Evolutionary conservation across 53 echinoderm and acorn worm species (phyloP), one percentile per base, ranked within the genome.

Genomic region (Holothuria leucospilota): DNA sequence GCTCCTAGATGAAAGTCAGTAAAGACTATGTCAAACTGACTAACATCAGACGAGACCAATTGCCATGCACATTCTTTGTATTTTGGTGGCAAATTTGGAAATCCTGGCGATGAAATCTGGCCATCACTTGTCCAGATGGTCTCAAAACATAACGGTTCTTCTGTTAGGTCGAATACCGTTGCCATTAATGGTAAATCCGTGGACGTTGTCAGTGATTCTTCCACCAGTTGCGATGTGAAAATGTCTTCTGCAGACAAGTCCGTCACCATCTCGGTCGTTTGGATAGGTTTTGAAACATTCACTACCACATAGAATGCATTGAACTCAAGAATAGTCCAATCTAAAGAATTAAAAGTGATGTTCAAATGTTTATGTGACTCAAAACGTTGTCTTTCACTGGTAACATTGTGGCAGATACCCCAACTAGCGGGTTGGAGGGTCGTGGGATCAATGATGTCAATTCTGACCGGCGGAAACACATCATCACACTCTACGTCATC

Each of bases 291-390:
- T 52, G 18, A 16, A 56, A 0, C 56, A 56, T 5, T 56, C 56
- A 56, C 18, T 1, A 56, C 16, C 0, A 18, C 56, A 56, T 80
- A 80, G 56, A 20, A 29, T 6, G 80, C 80, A 18, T 21, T 59
- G 34, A 80, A 61, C 1, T 28, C 18, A 6, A 60, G 15, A 28
- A 80, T 80, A n/a, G 5, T 38, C 80, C 80, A 80, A 38, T 38
- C 30, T n/a, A 28, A 29, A 30, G 34, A 14, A 60, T 80, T 59
- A 38, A 80, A 61, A 59, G 80, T 80, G 52, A 80, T n/a, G 21
- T 59, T 59, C 29, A 80, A 38, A 16, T 80, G 80, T 60, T 18
- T 7, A 27, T 29, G 18, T 20, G 80, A 80, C 7, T 9, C 28
- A 39, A 28, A 80, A 20, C 28, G 25, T 34, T 12, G 18, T 38